Evolutionary conservation across 2,113 vertebrate species (phyloP), one percentile per base, ranked within the genome.

Genomic region (Eptesicus fuscus): DNA sequence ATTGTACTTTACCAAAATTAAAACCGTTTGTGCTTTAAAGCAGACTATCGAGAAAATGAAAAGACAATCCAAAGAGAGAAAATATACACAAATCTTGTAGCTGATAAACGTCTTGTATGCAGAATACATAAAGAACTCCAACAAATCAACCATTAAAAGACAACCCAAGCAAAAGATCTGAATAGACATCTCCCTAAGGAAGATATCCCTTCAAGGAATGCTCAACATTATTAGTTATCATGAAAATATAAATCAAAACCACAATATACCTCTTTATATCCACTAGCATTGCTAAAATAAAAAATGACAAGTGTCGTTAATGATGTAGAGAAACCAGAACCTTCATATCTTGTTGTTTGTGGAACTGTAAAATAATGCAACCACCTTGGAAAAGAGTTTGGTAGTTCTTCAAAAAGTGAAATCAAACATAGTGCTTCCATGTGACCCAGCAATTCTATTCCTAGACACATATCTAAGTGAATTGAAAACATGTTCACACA

Each of bases 161-260:
- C 25, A 70, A 65, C 18, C 17, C 69, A 91, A 40, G 32, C 35
- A 94, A 88, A 59, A 2, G 4, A 82, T 69, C 17, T 61, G n/a
- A 95, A 61, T 86, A 84, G 37, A 28, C 14, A n/a, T 67, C 65
- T 85, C 22, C 59, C 59, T 7, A 69, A 83, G 10, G 28, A 79
- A 85, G 42, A 63, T 44, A 85, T 23, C 32, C 13, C 7, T 67
- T 56, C 9, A 86, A 73, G 22, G 35, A 76, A 83, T 61, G 83
- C 11, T 88, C 69, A 77, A 35, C 40, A 56, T 73, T 35, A 73
- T 37, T 73, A 65, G 14, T 73, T 44, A 70, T 70, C 37, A 83
- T 47, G 20, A 22, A 83, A 88, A 83, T 83, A 35, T 25, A 83
- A 87, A 91, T 91, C 30, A 83, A 91, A 91, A 88, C 17, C n/a